Percentiles rank a stretch among this genome's conserved stretches.
Conservation (phyloP, 2,888 invertebrate species). For the Drosophila barbarae region DNA sequence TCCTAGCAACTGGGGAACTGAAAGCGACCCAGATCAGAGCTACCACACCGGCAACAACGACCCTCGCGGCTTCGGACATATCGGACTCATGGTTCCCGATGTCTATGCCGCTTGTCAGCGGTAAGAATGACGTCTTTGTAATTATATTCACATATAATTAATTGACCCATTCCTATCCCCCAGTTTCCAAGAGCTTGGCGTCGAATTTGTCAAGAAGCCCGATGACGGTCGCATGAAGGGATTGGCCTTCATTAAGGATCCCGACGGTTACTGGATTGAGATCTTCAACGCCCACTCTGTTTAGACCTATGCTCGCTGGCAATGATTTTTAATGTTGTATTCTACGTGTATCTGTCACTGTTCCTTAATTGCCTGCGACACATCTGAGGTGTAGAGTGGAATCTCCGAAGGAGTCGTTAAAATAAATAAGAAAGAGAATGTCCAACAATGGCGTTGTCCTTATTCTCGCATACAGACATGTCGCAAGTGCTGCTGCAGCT, state of each 20-base stretch:
- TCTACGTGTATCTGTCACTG: conserved; percentile 22
- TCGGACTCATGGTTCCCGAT: conserved; percentile 93
- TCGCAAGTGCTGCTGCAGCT: conserved; percentile 27
- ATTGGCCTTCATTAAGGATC: conserved; percentile 95
- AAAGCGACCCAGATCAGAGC: conserved; percentile 86
- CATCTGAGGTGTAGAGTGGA: conserved; percentile 26
- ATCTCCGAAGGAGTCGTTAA: conserved; percentile 4
- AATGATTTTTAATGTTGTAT: background rate
- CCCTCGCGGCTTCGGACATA: conserved; percentile 95
- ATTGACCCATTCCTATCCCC: background rate
- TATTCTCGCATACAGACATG: conserved; percentile 3
- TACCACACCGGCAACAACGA: conserved; percentile 96
- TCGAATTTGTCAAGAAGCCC: conserved; percentile 93
- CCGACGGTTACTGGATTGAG: conserved; percentile 98
- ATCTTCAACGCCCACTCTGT: conserved; percentile 84
- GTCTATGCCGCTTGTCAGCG: conserved; percentile 91
- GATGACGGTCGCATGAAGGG: conserved; percentile 96
- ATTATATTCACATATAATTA: too few species aligned
- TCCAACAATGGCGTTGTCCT: conserved; percentile 12
- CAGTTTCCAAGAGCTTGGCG: conserved; percentile 89
- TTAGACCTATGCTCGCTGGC: background rate
- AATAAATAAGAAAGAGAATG: conserved; percentile 22
- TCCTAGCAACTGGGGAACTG: conserved; percentile 95
- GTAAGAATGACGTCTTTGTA: conserved; percentile 42
- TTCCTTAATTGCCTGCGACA: conserved; percentile 22